Percentiles rank a stretch among this genome's conserved stretches.
These are phyloP conservation scores for Distichodus sexfasciatus DNA, from an alignment of 2,797 vertebrate species.

Conservation along the genomic window DNA sequence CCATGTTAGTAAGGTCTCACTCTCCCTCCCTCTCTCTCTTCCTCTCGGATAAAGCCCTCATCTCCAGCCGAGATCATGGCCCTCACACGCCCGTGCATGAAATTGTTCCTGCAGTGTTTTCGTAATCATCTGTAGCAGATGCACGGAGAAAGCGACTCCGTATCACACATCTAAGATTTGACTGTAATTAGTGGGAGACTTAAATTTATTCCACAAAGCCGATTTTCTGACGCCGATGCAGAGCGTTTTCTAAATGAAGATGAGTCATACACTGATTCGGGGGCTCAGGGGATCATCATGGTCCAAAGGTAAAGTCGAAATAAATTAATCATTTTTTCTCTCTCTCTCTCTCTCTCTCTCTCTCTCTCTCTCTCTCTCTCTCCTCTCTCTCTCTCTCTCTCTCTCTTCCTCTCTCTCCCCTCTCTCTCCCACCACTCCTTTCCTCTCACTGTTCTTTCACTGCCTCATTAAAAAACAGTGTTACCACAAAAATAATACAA, in stretches of 20 bases:
- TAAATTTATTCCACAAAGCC: conserved; percentile 48
- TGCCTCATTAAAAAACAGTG: conserved; percentile 38
- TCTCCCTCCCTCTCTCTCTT: background rate
- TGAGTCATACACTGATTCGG: conserved; percentile 57
- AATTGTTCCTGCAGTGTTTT: conserved; percentile 20
- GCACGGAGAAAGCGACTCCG: conserved; percentile 13
- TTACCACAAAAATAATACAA: conserved; percentile 34
- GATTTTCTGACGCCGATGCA: conserved; percentile 38
- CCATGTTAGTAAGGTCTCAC: background rate
- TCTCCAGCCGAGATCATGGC: background rate
- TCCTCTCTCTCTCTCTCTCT: background rate
- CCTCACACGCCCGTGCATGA: background rate
- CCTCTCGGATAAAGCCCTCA: background rate
- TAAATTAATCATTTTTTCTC: conserved; percentile 44
- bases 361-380: background rate
- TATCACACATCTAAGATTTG: conserved; percentile 42
- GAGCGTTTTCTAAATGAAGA: conserved; percentile 52
- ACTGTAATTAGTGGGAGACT: conserved; percentile 45
- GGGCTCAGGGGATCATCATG: conserved; percentile 48
- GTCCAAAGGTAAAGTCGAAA: conserved; percentile 55
- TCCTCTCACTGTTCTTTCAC: background rate
- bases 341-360: conserved; percentile 18
- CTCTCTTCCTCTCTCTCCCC: background rate
- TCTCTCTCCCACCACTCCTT: background rate
- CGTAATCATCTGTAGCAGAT: conserved; percentile 34